A percentile compares a stretch with the other conserved stretches of the same genome.
Conservation (phyloP, 2,797 vertebrate genomes). For the Buceros bicornis region DNA sequence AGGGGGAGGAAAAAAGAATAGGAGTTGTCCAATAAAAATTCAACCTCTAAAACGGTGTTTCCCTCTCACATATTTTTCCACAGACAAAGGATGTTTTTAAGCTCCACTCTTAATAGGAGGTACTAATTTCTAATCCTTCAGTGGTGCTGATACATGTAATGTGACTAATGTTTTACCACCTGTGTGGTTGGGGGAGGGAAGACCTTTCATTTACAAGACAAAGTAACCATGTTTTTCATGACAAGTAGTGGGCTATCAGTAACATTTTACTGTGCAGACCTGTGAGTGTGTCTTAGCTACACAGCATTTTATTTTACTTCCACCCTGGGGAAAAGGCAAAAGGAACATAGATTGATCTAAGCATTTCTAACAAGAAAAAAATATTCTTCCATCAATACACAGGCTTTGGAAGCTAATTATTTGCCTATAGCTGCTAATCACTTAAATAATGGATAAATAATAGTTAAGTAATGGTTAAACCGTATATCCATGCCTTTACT, state of each 20-base stretch:
- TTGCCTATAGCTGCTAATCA: neutral
- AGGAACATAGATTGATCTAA: neutral
- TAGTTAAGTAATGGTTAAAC: neutral
- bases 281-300: neutral
- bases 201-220: neutral
- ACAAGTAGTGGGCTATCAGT: neutral
- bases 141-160: neutral
- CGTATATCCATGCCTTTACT: neutral
- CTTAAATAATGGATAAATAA: neutral
- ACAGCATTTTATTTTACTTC: neutral
- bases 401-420: neutral
- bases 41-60: neutral
- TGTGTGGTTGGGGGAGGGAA: neutral
- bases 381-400: neutral
- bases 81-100: constrained; percentile 52
- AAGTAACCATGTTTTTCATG: constrained; percentile 16
- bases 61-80: constrained; percentile 39
- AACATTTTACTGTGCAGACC: neutral
- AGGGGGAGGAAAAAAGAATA: neutral
- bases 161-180: neutral
- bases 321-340: neutral
- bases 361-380: neutral
- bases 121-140: constrained; percentile 16
- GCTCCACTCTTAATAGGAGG: neutral
- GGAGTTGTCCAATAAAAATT: neutral